A percentile compares a stretch with the other conserved stretches of the same genome.
These are phyloP conservation scores for Oeneis ivallda DNA, from an alignment of 2,888 invertebrate species.

Conservation along the genomic window DNA sequence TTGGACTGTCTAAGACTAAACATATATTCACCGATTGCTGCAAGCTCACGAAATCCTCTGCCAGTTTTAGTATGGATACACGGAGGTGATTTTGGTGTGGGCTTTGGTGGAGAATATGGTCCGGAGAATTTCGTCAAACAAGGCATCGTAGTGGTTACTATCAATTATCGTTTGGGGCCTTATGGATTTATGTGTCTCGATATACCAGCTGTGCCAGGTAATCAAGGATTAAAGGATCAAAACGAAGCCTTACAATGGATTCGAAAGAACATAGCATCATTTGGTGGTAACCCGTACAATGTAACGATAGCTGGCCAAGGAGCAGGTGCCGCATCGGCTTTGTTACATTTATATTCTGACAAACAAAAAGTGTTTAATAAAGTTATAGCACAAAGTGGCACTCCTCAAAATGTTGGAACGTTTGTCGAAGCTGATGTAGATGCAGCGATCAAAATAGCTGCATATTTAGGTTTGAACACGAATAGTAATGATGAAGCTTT, in stretches of 20 bases:
- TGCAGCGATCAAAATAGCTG: slow-evolving; percentile 62
- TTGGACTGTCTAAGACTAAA: slow-evolving; percentile 85
- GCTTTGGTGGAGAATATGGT: slow-evolving; percentile 58
- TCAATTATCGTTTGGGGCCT: slow-evolving; percentile 72
- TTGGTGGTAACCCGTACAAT: slow-evolving; percentile 73
- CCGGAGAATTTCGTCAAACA: slow-evolving; percentile 61
- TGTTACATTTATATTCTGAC: slow-evolving; percentile 65
- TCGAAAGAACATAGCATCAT: slow-evolving; percentile 63
- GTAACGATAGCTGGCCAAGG: slow-evolving; percentile 69
- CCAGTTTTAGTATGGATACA: slow-evolving; percentile 74
- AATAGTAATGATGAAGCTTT: slow-evolving; percentile 61
- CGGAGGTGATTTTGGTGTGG: slow-evolving; percentile 62
- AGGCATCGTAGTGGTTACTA: slow-evolving; percentile 64
- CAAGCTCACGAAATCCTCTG: slow-evolving; percentile 60
- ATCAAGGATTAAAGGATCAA: slow-evolving; percentile 74
- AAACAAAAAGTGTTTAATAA: slow-evolving; percentile 68
- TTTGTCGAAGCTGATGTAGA: slow-evolving; percentile 60
- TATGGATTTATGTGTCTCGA: slow-evolving; percentile 74
- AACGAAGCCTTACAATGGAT: slow-evolving; percentile 67
- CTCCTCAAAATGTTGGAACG: slow-evolving; percentile 63
- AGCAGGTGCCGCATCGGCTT: slow-evolving; percentile 65
- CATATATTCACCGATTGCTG: slow-evolving; percentile 71
- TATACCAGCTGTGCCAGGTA: slow-evolving; percentile 63
- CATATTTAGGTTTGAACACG: slow-evolving; percentile 61
- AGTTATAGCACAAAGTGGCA: slow-evolving; percentile 68